Conservation (phyloP, 2,797 vertebrate species). For the Oophaga sylvatica region DNA sequence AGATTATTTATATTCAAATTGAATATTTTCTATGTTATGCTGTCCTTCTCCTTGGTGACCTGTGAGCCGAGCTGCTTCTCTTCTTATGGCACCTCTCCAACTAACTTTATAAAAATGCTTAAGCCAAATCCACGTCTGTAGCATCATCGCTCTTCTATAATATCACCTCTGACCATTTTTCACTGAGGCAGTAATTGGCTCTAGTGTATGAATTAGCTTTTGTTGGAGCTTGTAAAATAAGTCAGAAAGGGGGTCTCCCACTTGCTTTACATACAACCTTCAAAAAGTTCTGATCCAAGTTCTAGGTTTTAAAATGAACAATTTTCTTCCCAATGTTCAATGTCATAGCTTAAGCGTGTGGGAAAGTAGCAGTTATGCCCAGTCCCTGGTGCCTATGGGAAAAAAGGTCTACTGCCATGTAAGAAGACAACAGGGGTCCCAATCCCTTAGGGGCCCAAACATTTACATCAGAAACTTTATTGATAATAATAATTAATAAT, state of each 20-base stretch:
- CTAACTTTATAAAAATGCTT: slow-evolving; percentile 11
- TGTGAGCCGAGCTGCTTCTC: background rate
- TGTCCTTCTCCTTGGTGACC: slow-evolving; percentile 22
- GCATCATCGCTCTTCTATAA: background rate
- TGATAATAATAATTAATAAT: too few relatives aligned
- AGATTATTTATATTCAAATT: slow-evolving; percentile 30
- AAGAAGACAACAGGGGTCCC: too few relatives aligned
- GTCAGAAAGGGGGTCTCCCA: background rate
- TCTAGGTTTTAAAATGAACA: background rate
- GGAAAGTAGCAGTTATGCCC: background rate
- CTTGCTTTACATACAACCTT: background rate
- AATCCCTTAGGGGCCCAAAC: too few relatives aligned
- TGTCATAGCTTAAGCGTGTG: background rate
- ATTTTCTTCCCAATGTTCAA: background rate
- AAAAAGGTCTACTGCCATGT: too few relatives aligned
- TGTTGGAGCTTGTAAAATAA: background rate
- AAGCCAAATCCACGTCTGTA: background rate
- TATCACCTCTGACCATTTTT: background rate
- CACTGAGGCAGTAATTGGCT: background rate
- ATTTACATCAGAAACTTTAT: too few relatives aligned
- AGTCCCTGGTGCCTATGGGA: too few relatives aligned
- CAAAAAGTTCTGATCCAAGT: background rate
- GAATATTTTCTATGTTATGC: slow-evolving; percentile 6
- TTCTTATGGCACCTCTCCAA: slow-evolving; percentile 17
- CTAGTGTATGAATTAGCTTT: background rate